Conservation (phyloP, 2,797 vertebrate genomes). For the Sebastes iracundus region DNA sequence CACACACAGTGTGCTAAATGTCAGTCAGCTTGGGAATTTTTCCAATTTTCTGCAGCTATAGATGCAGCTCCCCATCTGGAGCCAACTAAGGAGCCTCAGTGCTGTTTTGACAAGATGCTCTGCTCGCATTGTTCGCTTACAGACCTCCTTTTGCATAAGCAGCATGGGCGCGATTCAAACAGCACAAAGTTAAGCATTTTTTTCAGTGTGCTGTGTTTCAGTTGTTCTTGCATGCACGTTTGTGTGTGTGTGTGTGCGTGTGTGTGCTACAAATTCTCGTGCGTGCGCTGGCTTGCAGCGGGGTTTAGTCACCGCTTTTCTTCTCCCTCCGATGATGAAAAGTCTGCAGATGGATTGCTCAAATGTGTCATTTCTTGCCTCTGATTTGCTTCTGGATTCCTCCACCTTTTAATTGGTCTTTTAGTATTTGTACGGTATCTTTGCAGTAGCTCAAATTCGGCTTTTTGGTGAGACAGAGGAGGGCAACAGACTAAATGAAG, state of each 20-base stretch:
- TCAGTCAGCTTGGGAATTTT: conserved; percentile 50
- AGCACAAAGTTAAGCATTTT: conserved; percentile 28
- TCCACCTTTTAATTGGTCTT: conserved; percentile 36
- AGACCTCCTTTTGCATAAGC: conserved; percentile 37
- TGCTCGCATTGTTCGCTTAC: conserved; percentile 37
- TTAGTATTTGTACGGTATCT: not conserved
- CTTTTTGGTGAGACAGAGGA: not conserved
- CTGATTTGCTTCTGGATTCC: conserved; percentile 19
- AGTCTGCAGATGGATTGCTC: conserved; percentile 9
- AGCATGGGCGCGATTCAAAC: conserved; percentile 41
- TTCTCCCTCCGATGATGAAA: conserved; percentile 28
- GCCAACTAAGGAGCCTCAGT: conserved; percentile 8
- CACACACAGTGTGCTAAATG: conserved; percentile 50
- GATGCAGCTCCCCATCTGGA: conserved; percentile 19
- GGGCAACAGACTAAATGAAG: conserved; percentile 41
- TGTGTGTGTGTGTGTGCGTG: not conserved
- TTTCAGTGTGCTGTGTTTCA: not conserved
- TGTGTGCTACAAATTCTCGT: not conserved
- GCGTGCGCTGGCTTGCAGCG: not conserved
- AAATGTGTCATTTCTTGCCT: conserved; percentile 20
- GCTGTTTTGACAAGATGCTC: conserved; percentile 47
- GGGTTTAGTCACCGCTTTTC: conserved; percentile 29
- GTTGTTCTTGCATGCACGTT: conserved; percentile 3
- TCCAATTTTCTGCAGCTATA: conserved; percentile 37
- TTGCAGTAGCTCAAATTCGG: conserved; percentile 6